These are phyloP conservation scores for Ostrea denselamellosa DNA, from an alignment of 1,140 invertebrate genomes.

Conservation along the genomic window DNA sequence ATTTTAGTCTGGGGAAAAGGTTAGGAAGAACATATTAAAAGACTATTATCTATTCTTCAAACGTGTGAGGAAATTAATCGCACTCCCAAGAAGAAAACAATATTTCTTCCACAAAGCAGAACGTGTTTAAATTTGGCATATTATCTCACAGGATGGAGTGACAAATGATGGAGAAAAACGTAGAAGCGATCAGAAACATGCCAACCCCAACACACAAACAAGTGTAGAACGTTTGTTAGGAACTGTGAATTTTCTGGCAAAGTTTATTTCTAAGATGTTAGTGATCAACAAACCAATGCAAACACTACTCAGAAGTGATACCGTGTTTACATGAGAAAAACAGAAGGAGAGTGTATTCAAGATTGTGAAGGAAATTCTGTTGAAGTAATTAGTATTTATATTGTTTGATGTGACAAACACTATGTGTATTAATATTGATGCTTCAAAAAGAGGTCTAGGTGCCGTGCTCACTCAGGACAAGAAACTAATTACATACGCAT, in stretches of 20 bases:
- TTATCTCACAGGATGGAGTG: background rate
- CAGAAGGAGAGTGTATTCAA: too few relatives aligned
- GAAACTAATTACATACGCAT: conserved; percentile 74
- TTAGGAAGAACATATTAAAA: conserved; percentile 66
- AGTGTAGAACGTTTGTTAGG: conserved; percentile 42
- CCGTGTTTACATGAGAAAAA: too few relatives aligned
- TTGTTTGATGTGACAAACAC: conserved; percentile 71
- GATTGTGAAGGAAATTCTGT: conserved; percentile 15
- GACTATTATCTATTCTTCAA: too few relatives aligned
- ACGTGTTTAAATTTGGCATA: background rate
- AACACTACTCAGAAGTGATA: too few relatives aligned
- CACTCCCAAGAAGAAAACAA: conserved; percentile 78
- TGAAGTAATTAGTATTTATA: conserved; percentile 39
- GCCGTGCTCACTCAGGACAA: conserved; percentile 65
- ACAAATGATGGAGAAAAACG: conserved; percentile 32
- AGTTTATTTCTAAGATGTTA: conserved; percentile 74
- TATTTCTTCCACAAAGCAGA: conserved; percentile 74
- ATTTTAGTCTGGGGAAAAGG: conserved; percentile 68
- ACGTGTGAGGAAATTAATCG: conserved; percentile 59
- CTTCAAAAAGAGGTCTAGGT: conserved; percentile 73
- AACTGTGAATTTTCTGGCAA: conserved; percentile 56
- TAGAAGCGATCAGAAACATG: conserved; percentile 45
- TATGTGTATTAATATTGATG: conserved; percentile 73
- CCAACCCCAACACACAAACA: background rate
- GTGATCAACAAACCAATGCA: conserved; percentile 59